Percentiles rank a stretch among this genome's conserved stretches.
Conservation (phyloP, 92 coral and sea anemone genomes). For the Epizoanthus ramosus region DNA sequence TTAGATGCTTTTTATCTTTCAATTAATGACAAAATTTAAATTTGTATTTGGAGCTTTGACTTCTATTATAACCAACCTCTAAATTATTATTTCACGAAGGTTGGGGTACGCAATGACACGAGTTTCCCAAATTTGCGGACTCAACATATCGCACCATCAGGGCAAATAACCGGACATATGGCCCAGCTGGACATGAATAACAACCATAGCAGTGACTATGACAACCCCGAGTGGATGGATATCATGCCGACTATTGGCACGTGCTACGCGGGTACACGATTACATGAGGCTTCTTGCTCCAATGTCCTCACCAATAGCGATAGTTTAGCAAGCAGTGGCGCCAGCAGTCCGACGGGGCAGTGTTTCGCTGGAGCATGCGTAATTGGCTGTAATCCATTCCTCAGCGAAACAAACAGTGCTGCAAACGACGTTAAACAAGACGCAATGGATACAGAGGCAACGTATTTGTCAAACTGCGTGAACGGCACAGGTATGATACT, state of each 20-base stretch:
- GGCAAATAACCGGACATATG: neutral
- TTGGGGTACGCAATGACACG: no score
- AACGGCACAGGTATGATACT: no score
- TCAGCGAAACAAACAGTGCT: no score
- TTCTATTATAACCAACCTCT: no score
- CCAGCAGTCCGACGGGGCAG: conserved; percentile 2
- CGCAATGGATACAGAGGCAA: no score
- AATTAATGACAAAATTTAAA: no score
- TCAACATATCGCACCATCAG: neutral
- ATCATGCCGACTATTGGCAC: neutral
- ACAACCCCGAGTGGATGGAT: conserved; percentile 5
- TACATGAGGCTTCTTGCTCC: neutral
- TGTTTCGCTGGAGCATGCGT: neutral
- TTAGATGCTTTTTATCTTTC: no score
- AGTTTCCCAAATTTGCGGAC: neutral
- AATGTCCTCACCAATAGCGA: neutral
- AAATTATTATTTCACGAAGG: no score
- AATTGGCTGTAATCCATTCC: no score
- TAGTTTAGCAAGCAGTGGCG: neutral
- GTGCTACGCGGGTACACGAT: neutral
- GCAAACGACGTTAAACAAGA: no score
- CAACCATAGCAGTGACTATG: neutral
- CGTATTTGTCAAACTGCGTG: no score
- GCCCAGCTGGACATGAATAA: neutral
- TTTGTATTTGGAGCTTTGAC: no score